Conservation (phyloP, 2,113 vertebrate species). For the Pipa parva region DNA sequence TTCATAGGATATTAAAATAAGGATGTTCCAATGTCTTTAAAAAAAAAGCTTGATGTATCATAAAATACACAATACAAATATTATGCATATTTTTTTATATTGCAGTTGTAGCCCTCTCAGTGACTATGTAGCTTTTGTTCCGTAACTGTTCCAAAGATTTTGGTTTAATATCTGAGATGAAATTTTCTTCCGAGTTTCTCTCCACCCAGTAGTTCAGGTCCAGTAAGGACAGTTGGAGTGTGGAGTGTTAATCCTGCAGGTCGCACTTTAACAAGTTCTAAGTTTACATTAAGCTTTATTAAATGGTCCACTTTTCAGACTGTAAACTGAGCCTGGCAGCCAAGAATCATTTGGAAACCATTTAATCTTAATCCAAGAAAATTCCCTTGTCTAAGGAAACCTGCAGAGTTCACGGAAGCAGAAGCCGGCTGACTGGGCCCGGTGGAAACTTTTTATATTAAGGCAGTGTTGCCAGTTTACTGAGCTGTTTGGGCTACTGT, state of each 20-base stretch:
- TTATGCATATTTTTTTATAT: too few relatives aligned
- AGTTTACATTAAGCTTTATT: not conserved
- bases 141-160: not conserved
- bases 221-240: not conserved
- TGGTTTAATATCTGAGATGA: not conserved
- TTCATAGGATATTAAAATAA: too few relatives aligned
- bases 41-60: too few relatives aligned
- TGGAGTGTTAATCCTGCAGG: not conserved
- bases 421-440: not conserved
- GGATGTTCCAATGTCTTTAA: too few relatives aligned
- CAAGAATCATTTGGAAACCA: not conserved
- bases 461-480: not conserved
- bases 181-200: not conserved
- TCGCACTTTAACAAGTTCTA: not conserved
- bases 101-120: not conserved
- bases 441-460: conserved; percentile 10
- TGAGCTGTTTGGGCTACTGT: not conserved
- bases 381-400: not conserved
- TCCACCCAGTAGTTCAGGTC: not conserved
- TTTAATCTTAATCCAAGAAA: conserved; percentile 11
- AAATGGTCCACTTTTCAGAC: not conserved
- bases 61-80: too few relatives aligned
- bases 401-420: conserved; percentile 2
- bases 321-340: not conserved
- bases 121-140: not conserved